Evolutionary conservation across 2,113 vertebrate species (phyloP).

Genomic region (Crotalus helleri): DNA sequence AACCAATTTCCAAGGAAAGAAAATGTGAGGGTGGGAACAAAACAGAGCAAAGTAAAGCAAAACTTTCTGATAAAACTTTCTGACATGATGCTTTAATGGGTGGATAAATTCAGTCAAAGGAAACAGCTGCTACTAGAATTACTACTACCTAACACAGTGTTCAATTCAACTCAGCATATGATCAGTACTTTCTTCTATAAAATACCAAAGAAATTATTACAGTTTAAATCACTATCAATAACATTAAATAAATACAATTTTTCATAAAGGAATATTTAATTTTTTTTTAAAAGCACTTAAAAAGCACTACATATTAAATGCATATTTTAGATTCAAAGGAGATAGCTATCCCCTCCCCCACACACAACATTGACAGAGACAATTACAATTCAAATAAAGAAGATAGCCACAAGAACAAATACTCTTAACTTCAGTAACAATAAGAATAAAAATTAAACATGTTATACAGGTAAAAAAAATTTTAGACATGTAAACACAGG

Average conservation of each 20-base stretch:
- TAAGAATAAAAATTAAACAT: conserved; percentile 73
- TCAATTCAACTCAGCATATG: conserved; percentile 21
- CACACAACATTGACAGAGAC: conserved; percentile 70
- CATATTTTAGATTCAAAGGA: conserved; percentile 65
- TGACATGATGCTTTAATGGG: conserved; percentile 38
- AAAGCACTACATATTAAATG: conserved; percentile 28
- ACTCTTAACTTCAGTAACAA: conserved; percentile 65
- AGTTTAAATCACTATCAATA: conserved; percentile 38
- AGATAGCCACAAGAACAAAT: conserved; percentile 77
- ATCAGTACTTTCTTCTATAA: background rate
- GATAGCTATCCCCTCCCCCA: conserved; percentile 49
- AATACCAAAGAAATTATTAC: conserved; percentile 39
- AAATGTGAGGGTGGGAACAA: background rate
- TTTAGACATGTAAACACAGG: conserved; percentile 81
- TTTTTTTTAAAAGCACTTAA: background rate
- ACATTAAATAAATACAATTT: conserved; percentile 43
- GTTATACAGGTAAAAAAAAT: conserved; percentile 80
- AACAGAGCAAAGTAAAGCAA: background rate
- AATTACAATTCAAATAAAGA: conserved; percentile 58
- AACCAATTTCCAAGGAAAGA: conserved; percentile 43
- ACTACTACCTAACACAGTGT: conserved; percentile 17
- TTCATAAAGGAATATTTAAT: conserved; percentile 16
- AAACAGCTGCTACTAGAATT: conserved; percentile 31
- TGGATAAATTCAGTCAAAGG: conserved; percentile 30
- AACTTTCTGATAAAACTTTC: conserved; percentile 34